Percentiles rank a stretch among this genome's conserved stretches.
Conservation (phyloP, 2,113 vertebrate species). For the Perca fluviatilis region DNA sequence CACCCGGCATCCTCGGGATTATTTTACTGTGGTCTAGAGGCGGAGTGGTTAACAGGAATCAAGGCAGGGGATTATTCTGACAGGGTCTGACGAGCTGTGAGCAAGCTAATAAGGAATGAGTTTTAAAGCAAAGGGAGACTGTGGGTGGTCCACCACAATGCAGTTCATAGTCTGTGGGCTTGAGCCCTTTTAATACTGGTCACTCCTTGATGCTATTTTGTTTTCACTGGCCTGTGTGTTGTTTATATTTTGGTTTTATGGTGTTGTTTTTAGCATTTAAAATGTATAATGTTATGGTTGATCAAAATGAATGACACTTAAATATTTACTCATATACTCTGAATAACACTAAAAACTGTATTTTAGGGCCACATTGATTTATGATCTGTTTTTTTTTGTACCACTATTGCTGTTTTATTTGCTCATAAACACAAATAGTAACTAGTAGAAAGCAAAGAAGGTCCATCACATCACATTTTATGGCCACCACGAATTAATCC, state of each 20-base stretch:
- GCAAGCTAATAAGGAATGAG: constrained; percentile 28
- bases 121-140: constrained; percentile 11
- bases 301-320: constrained; percentile 8
- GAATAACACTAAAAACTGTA: neutral
- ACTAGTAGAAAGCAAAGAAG: neutral
- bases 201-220: constrained; percentile 19
- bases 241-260: constrained; percentile 7
- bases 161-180: constrained; percentile 12
- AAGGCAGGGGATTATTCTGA: constrained; percentile 30
- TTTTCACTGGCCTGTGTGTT: constrained; percentile 23
- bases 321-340: constrained; percentile 10
- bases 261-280: constrained; percentile 10
- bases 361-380: constrained; percentile 13
- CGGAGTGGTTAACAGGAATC: constrained; percentile 12
- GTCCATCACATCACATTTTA: constrained; percentile 10
- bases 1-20: neutral
- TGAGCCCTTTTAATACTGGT: constrained; percentile 15
- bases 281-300: constrained; percentile 9
- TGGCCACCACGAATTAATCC: neutral
- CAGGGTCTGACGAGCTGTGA: constrained; percentile 17
- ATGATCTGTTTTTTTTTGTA: neutral
- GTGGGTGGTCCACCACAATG: constrained; percentile 55
- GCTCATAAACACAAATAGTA: too few species aligned
- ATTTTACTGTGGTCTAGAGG: constrained; percentile 13
- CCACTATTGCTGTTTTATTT: neutral